Percentiles rank a stretch among this genome's conserved stretches.
These are phyloP conservation scores for Vidua macroura DNA, from an alignment of 2,113 vertebrate species.

Conservation along the genomic window DNA sequence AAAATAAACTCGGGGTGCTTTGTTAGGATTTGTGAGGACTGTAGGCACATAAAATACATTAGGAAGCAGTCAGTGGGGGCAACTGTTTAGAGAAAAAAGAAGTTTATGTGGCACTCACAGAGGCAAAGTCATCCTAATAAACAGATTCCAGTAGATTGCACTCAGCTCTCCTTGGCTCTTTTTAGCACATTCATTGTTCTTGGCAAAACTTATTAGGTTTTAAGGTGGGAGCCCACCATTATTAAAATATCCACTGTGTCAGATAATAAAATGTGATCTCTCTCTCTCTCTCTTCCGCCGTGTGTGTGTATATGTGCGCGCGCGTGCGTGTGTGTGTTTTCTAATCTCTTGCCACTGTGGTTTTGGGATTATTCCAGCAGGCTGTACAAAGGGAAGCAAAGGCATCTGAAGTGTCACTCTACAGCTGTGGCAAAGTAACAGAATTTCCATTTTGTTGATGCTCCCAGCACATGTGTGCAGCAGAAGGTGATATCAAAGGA, in stretches of 20 bases:
- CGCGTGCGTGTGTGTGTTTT: constrained; percentile 60
- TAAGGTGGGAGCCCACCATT: constrained; percentile 59
- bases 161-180: not conserved
- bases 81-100: not conserved
- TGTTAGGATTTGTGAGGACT: not conserved
- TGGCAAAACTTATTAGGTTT: constrained; percentile 58
- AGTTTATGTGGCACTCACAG: not conserved
- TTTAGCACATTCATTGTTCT: constrained; percentile 7
- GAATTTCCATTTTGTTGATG: constrained; percentile 82
- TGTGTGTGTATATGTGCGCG: not conserved
- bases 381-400: constrained; percentile 84
- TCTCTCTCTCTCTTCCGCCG: constrained; percentile 17
- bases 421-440: constrained; percentile 83
- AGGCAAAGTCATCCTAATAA: not conserved
- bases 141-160: not conserved
- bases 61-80: not conserved
- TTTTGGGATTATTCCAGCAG: constrained; percentile 90
- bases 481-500: constrained; percentile 90
- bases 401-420: constrained; percentile 89
- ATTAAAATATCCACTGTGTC: constrained; percentile 76
- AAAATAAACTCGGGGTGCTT: not conserved
- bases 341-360: constrained; percentile 90
- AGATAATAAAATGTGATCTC: constrained; percentile 82
- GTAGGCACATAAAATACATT: not conserved
- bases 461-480: constrained; percentile 84